A percentile compares a stretch with the other conserved stretches of the same genome.
Conservation (phyloP, 2,888 invertebrate genomes). For the Lithophane leautieri region DNA sequence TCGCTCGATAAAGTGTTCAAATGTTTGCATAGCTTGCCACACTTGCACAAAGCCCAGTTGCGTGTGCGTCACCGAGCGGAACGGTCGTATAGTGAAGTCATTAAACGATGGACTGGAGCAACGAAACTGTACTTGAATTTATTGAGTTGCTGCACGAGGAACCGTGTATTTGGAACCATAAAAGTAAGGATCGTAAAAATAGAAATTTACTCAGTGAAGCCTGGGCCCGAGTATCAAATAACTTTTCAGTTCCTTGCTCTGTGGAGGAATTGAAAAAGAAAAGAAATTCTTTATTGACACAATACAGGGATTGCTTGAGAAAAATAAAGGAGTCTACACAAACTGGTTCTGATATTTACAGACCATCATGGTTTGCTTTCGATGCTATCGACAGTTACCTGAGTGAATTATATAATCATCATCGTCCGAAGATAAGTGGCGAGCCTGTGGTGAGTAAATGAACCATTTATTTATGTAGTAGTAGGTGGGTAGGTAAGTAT, state of each 20-base stretch:
- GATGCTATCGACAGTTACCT: conserved; percentile 16
- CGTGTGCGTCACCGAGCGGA: conserved; percentile 7
- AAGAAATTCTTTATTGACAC: conserved; percentile 56
- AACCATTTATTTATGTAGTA: not conserved
- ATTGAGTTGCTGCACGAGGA: conserved; percentile 50
- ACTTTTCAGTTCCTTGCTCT: conserved; percentile 42
- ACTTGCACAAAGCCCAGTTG: conserved; percentile 22
- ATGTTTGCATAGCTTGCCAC: conserved; percentile 15
- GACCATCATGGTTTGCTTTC: conserved; percentile 41
- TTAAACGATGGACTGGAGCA: conserved; percentile 38
- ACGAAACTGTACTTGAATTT: conserved; percentile 39
- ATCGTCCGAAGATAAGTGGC: conserved; percentile 1
- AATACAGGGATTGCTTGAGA: conserved; percentile 51
- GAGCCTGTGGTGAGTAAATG: conserved; percentile 9
- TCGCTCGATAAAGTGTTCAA: conserved; percentile 13
- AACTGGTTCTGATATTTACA: conserved; percentile 13
- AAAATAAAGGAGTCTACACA: conserved; percentile 32
- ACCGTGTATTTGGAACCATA: conserved; percentile 54
- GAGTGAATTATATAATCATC: conserved; percentile 14
- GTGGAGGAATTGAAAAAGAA: conserved; percentile 57
- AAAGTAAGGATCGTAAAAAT: conserved; percentile 36
- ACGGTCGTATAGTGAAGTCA: conserved; percentile 3
- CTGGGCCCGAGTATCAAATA: conserved; percentile 46
- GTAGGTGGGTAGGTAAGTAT: too few relatives aligned
- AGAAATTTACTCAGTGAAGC: conserved; percentile 32